Conservation (phyloP, 2,797 vertebrate species). For the Propithecus perrieri region DNA sequence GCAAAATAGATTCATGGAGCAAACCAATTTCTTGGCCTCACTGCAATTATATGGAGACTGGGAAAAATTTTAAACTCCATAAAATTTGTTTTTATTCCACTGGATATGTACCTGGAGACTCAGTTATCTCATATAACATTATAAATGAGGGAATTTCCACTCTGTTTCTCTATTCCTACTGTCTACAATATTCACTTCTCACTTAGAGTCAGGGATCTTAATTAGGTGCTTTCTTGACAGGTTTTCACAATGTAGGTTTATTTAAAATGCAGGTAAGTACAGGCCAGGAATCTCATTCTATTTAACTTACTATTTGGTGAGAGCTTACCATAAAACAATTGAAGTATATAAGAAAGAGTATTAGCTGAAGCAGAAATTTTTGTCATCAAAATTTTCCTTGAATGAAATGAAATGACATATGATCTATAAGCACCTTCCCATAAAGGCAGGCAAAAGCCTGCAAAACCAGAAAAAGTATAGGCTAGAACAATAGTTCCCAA, state of each 20-base stretch:
- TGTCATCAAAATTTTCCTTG: conserved; percentile 30
- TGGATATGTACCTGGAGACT: background rate
- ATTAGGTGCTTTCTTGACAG: conserved; percentile 2
- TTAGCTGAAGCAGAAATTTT: conserved; percentile 40
- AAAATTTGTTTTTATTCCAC: conserved; percentile 27
- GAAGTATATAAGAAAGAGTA: conserved; percentile 5
- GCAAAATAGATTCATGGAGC: background rate
- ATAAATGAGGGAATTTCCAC: background rate
- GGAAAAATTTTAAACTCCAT: background rate
- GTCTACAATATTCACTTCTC: conserved; percentile 19
- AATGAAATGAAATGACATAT: conserved; percentile 7
- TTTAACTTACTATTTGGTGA: conserved; percentile 8
- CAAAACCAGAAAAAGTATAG: background rate
- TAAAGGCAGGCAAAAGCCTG: background rate
- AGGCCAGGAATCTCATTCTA: conserved; percentile 32
- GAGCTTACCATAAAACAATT: conserved; percentile 34
- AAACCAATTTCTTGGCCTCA: background rate
- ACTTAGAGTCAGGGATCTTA: background rate
- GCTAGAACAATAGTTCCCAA: background rate
- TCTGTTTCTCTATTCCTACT: background rate
- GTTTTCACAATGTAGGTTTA: background rate
- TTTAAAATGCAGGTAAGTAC: conserved; percentile 50
- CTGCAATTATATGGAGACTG: background rate
- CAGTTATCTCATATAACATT: background rate
- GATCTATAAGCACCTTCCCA: background rate